Conservation (phyloP, 2,797 vertebrate species). For the Coluber constrictor region DNA sequence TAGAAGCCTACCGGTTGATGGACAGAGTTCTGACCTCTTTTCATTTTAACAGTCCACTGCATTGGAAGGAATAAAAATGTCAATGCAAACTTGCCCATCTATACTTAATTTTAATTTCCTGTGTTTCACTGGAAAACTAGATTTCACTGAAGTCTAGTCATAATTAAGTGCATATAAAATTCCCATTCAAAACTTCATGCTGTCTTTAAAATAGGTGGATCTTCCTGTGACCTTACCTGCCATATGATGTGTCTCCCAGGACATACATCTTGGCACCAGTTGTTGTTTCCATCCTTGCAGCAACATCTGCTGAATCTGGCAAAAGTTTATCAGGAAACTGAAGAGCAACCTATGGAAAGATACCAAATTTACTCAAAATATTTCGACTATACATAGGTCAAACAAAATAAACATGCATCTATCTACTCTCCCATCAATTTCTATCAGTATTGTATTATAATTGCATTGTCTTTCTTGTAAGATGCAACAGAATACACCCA, state of each 20-base stretch:
- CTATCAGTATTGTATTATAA: neutral
- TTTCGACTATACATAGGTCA: neutral
- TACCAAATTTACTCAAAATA: slow-evolving; percentile 44
- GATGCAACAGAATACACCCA: neutral
- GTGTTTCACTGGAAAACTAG: neutral
- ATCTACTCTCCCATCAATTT: neutral
- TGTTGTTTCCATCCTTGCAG: slow-evolving; percentile 74
- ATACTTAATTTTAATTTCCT: neutral
- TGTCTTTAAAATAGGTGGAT: neutral
- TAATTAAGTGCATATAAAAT: neutral
- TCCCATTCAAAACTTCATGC: accelerated
- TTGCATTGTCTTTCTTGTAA: neutral
- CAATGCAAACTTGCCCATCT: neutral
- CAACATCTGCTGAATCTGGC: slow-evolving; percentile 77
- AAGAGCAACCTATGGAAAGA: slow-evolving; percentile 88
- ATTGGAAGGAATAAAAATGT: neutral
- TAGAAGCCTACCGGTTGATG: neutral
- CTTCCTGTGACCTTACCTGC: slow-evolving; percentile 77
- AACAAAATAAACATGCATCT: neutral
- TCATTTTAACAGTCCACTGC: neutral
- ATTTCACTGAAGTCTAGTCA: neutral
- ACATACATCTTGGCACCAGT: slow-evolving; percentile 77
- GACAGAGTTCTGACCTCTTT: neutral
- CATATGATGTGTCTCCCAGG: slow-evolving; percentile 92
- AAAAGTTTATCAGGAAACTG: slow-evolving; percentile 93